Evolutionary conservation across 2,888 invertebrate genomes (phyloP).

Genomic region (Alloscopus bannaensis): DNA sequence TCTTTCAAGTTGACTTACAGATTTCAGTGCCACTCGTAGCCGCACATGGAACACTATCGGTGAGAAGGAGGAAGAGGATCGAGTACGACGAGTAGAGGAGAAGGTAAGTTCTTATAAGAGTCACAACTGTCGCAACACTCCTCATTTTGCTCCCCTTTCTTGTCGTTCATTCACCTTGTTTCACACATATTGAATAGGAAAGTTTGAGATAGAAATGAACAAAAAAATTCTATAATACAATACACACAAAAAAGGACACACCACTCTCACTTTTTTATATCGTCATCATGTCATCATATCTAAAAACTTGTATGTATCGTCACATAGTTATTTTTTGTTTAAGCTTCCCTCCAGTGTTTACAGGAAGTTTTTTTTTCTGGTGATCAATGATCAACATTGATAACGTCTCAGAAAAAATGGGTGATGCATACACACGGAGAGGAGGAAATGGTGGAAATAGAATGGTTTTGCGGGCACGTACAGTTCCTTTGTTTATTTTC

Average conservation of each 20-base stretch:
- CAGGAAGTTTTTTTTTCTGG: background rate
- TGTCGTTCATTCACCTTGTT: conserved; percentile 36
- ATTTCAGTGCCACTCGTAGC: conserved; percentile 57
- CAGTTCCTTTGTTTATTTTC: background rate
- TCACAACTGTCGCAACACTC: conserved; percentile 57
- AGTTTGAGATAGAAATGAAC: too few relatives aligned
- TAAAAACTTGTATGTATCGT: background rate
- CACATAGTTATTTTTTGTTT: too few relatives aligned
- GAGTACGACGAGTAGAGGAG: conserved; percentile 50
- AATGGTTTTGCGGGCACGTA: too few relatives aligned
- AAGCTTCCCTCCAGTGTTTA: too few relatives aligned
- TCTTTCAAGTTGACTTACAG: conserved; percentile 48
- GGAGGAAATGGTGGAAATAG: too few relatives aligned
- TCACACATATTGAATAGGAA: too few relatives aligned
- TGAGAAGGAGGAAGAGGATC: conserved; percentile 43
- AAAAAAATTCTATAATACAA: too few relatives aligned
- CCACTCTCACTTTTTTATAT: too few relatives aligned
- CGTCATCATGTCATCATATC: too few relatives aligned
- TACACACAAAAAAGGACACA: too few relatives aligned
- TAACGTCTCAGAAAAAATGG: background rate
- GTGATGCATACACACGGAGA: conserved; percentile 19
- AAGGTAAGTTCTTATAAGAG: conserved; percentile 60
- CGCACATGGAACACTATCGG: conserved; percentile 51
- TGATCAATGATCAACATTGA: conserved; percentile 44
- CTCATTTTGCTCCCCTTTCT: conserved; percentile 45